phyloP scores from a whole-genome alignment of 2,888 invertebrate species.

The Agrotis exclamationis region DNA sequence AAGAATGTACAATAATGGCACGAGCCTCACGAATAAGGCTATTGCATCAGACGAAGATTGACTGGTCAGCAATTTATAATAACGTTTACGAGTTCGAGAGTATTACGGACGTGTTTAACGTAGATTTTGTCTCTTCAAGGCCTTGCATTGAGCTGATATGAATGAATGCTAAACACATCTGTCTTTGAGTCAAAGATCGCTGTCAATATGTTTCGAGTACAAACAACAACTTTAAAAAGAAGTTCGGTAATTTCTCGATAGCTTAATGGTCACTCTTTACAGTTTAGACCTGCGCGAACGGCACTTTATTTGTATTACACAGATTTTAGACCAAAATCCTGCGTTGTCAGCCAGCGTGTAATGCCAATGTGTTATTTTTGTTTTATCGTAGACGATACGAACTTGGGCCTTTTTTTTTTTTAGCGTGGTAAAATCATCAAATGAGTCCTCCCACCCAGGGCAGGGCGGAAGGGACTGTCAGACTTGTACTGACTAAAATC shows the following conservation, averaged over 20 bases:
- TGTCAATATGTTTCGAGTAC: too few species aligned
- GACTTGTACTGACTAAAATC: too few species aligned
- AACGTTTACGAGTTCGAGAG: neutral
- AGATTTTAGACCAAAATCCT: too few species aligned
- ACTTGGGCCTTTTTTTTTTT: neutral
- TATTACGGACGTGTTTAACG: neutral
- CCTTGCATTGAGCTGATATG: neutral
- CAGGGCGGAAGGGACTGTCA: too few species aligned
- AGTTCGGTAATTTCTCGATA: too few species aligned
- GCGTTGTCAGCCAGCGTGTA: neutral
- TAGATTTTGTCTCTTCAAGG: neutral
- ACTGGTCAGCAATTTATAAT: neutral
- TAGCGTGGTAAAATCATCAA: too few species aligned
- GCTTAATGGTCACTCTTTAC: too few species aligned
- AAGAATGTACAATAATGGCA: neutral
- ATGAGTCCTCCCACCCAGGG: too few species aligned
- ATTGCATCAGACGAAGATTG: neutral
- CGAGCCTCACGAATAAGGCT: neutral
- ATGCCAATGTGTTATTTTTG: neutral
- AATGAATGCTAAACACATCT: slow-evolving; percentile 12
- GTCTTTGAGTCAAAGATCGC: too few species aligned
- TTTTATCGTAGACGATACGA: too few species aligned
- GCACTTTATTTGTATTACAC: neutral
- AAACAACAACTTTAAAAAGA: too few species aligned
- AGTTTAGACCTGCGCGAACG: too few species aligned